Conservation (phyloP, 2,797 vertebrate genomes). For the Tenualosa ilisha region DNA sequence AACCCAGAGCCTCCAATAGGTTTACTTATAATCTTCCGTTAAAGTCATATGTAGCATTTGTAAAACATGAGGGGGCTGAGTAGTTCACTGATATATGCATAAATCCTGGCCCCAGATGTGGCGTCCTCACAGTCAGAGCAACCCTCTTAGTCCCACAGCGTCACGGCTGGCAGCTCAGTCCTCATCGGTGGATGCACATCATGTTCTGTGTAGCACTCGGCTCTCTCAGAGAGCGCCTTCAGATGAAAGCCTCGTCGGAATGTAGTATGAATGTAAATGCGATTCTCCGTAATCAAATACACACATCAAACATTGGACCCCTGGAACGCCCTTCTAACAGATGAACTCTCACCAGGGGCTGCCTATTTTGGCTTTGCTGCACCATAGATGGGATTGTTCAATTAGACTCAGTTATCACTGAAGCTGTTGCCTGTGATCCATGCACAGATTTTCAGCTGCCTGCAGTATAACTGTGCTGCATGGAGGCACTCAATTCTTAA, state of each 20-base stretch:
- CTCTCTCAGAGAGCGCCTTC: neutral
- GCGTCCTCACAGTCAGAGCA: neutral
- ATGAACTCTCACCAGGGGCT: neutral
- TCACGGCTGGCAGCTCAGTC: neutral
- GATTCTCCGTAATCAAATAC: neutral
- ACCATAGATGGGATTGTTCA: neutral
- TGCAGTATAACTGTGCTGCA: neutral
- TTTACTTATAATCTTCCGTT: neutral
- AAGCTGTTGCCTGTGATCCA: neutral
- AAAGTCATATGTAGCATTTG: neutral
- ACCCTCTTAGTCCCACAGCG: neutral
- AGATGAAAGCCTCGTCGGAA: neutral
- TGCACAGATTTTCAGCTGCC: neutral
- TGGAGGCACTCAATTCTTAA: neutral
- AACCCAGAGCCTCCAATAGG: neutral
- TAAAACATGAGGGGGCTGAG: neutral
- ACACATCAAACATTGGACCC: neutral
- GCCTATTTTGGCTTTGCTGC: neutral
- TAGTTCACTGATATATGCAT: neutral
- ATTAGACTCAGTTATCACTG: neutral
- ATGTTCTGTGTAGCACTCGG: neutral
- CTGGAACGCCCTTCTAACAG: neutral
- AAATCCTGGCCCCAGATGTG: neutral
- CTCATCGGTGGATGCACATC: neutral
- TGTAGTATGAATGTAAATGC: neutral